Evolutionary conservation across 2,113 vertebrate genomes (phyloP), one percentile per base, ranked within the genome.

Genomic region (Athene noctua): DNA sequence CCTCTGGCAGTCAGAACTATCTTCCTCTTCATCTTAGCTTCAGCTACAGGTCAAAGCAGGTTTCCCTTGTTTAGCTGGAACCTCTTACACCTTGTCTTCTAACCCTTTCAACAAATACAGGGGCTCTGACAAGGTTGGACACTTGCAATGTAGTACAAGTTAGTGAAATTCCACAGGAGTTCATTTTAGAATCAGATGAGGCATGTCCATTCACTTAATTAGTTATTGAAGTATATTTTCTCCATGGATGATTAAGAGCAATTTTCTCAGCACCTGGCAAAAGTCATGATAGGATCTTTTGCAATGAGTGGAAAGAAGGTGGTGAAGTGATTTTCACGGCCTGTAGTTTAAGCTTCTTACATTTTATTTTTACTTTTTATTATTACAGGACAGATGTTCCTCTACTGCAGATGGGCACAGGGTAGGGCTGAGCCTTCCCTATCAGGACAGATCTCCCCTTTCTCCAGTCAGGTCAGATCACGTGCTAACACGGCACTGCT

Each of bases 31-130:
- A 95, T 96, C 95, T 95, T 38, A 38, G 74, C 91, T 94, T 78
- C 87, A 87, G 92, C 80, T 90, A 84, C 93, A 95, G 92, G 91
- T 90, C 94, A 94, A 95, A 95, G 95, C 95, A 95, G 55, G 95
- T 95, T 96, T 88, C 89, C 94, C 94, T 95, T 73, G 95, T 86
- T 96, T 62, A 87, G 78, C 89, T 95, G 74, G 86, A 96, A 95
- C 71, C 32, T 94, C 78, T 94, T 46, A 90, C 54, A 75, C 51
- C 59, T 86, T 81, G 26, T 66, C 66, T 94, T 79, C 86, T 80
- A 92, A 70, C 26, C 44, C 38, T 65, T 92, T 81, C 74, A 80
- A 59, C 32, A 90, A 92, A 77, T 40, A 30, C 32, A 63, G 66
- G 42, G 27, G 22, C 49, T 89, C 46, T 23, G 9, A 70, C 2